Evolutionary conservation across 2,888 invertebrate species (phyloP).

Genomic region (Diploptera punctata): DNA sequence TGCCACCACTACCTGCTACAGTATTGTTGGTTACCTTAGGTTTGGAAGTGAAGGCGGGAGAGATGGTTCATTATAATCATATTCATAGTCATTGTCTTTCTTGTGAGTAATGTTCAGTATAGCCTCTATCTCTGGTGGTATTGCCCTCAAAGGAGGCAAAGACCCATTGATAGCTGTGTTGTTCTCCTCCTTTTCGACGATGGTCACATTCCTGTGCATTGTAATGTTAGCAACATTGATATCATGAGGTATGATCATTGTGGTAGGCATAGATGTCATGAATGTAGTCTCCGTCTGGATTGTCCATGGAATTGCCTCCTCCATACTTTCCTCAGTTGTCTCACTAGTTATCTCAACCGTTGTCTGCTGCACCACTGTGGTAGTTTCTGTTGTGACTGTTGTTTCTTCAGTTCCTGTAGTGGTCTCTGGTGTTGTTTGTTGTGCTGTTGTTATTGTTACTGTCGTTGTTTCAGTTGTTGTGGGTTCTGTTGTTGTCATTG

Average conservation of each 20-base stretch:
- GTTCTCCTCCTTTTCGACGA: conserved; percentile 31
- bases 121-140: conserved; percentile 57
- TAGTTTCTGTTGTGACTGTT: background rate
- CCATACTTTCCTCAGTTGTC: background rate
- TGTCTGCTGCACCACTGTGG: background rate
- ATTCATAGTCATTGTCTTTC: conserved; percentile 61
- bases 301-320: background rate
- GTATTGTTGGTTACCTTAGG: conserved; percentile 70
- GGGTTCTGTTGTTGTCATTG: conserved; percentile 3
- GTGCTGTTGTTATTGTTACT: background rate
- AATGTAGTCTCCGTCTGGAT: conserved; percentile 32
- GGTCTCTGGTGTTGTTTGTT: too few species aligned
- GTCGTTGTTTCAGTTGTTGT: conserved; percentile 42
- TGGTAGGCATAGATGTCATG: conserved; percentile 46
- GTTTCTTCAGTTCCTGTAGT: background rate
- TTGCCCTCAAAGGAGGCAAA: conserved; percentile 15
- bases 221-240: conserved; percentile 65
- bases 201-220: conserved; percentile 54
- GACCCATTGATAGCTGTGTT: conserved; percentile 21
- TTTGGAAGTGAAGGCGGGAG: conserved; percentile 85
- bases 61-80: conserved; percentile 71
- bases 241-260: conserved; percentile 57
- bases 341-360: background rate
- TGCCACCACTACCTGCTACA: too few species aligned
- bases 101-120: conserved; percentile 60